These are phyloP conservation scores for Sturnira hondurensis DNA, from an alignment of 2,113 vertebrate species.

Conservation along the genomic window DNA sequence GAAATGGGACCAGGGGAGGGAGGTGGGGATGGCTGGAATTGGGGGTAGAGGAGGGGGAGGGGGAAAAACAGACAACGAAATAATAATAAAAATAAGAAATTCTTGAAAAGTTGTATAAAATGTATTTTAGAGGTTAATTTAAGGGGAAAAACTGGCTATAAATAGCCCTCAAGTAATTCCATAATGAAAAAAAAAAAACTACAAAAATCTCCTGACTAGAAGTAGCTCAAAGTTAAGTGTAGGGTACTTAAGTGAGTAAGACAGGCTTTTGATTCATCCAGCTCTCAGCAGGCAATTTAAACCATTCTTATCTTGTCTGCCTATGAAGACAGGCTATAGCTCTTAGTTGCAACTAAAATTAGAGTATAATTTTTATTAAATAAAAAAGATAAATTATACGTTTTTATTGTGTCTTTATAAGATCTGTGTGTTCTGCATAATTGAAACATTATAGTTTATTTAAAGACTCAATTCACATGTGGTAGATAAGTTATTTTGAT, in stretches of 20 bases:
- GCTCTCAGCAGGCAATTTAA: not conserved
- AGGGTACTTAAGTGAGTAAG: not conserved
- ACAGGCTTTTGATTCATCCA: not conserved
- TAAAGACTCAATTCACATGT: not conserved
- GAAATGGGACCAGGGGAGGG: too few species aligned
- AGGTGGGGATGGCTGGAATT: too few species aligned
- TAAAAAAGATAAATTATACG: not conserved
- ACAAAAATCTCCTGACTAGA: not conserved
- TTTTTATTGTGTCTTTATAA: not conserved
- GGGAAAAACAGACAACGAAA: too few species aligned
- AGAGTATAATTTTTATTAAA: not conserved
- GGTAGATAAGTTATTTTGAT: not conserved
- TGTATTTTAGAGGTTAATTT: not conserved
- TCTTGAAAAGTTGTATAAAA: not conserved
- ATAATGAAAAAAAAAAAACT: not conserved
- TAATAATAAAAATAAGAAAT: too few species aligned
- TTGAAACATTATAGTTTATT: not conserved
- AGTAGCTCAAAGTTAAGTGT: not conserved
- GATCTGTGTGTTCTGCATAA: not conserved
- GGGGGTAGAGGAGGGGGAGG: accelerated
- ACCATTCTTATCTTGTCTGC: not conserved
- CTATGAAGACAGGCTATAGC: not conserved
- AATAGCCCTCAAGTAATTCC: not conserved
- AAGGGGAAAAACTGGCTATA: not conserved
- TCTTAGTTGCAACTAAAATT: not conserved